Percentiles rank a stretch among this genome's conserved stretches.
These are phyloP conservation scores for Drosophila dives DNA, from an alignment of 2,888 invertebrate species.

Conservation along the genomic window DNA sequence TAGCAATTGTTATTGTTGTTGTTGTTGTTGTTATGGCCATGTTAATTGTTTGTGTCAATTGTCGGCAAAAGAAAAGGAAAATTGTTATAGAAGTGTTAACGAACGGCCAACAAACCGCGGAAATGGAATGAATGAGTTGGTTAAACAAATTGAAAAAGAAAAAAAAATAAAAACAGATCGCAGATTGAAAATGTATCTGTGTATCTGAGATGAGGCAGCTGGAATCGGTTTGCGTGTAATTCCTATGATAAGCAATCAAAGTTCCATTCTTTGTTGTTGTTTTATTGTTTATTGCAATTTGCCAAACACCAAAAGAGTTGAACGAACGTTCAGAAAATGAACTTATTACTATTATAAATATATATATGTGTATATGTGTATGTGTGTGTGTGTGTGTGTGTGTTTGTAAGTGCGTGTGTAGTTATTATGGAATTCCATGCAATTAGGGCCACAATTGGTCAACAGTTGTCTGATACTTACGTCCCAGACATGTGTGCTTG, in stretches of 20 bases:
- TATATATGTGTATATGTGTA: background rate
- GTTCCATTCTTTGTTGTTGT: constrained; percentile 54
- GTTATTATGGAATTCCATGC: constrained; percentile 55
- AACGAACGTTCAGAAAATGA: constrained; percentile 31
- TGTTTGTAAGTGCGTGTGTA: background rate
- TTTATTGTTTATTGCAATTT: constrained; percentile 69
- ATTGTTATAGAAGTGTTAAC: constrained; percentile 61
- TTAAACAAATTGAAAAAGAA: constrained; percentile 41
- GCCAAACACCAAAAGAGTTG: constrained; percentile 60
- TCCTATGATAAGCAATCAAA: constrained; percentile 73
- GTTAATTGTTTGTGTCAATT: constrained; percentile 74
- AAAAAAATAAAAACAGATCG: constrained; percentile 1
- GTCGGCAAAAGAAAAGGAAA: constrained; percentile 56
- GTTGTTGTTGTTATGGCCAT: constrained; percentile 54
- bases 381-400: constrained; percentile 1
- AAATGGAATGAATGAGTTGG: constrained; percentile 46
- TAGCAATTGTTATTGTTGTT: constrained; percentile 40
- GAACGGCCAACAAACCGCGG: constrained; percentile 67
- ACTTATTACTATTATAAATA: constrained; percentile 23
- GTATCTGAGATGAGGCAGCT: background rate
- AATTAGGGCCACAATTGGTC: constrained; percentile 75
- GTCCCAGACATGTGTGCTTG: constrained; percentile 94
- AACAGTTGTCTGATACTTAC: constrained; percentile 88
- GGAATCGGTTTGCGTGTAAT: constrained; percentile 49
- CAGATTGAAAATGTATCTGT: background rate